Conservation (phyloP, 2,797 vertebrate genomes). For the Ceryle rudis region DNA sequence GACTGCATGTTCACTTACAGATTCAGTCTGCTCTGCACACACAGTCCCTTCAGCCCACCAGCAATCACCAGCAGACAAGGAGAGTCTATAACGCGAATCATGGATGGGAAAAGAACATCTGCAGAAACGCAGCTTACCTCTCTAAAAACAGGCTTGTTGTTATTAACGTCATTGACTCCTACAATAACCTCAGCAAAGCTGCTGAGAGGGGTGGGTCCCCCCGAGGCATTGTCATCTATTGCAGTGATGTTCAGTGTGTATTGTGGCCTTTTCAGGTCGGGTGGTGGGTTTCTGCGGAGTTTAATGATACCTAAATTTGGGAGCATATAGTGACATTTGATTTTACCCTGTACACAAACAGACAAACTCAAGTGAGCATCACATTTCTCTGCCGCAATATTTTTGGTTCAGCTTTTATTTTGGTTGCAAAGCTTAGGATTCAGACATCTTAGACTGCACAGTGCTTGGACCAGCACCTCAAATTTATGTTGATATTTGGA, state of each 20-base stretch:
- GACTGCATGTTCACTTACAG: background rate
- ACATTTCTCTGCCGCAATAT: background rate
- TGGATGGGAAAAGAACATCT: background rate
- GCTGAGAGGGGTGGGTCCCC: conserved; percentile 86
- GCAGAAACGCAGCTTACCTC: conserved; percentile 77
- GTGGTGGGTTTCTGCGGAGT: conserved; percentile 84
- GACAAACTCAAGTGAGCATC: background rate
- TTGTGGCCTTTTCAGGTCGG: conserved; percentile 81
- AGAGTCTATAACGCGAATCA: background rate
- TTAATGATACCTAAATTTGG: conserved; percentile 86
- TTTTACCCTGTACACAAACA: background rate
- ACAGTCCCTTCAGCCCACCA: background rate
- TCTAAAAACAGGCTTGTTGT: conserved; percentile 90
- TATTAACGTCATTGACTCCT: conserved; percentile 90
- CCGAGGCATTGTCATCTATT: conserved; percentile 87
- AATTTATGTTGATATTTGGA: background rate
- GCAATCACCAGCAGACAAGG: background rate
- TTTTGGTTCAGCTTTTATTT: background rate
- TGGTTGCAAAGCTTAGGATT: background rate
- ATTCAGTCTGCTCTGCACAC: background rate
- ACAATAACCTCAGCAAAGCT: conserved; percentile 90
- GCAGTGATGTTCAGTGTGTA: conserved; percentile 89
- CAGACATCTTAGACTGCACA: background rate
- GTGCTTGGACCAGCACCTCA: background rate
- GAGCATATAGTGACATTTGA: background rate